Evolutionary conservation across 1,140 invertebrate species (phyloP).

Genomic region (Prorops nasuta): DNA sequence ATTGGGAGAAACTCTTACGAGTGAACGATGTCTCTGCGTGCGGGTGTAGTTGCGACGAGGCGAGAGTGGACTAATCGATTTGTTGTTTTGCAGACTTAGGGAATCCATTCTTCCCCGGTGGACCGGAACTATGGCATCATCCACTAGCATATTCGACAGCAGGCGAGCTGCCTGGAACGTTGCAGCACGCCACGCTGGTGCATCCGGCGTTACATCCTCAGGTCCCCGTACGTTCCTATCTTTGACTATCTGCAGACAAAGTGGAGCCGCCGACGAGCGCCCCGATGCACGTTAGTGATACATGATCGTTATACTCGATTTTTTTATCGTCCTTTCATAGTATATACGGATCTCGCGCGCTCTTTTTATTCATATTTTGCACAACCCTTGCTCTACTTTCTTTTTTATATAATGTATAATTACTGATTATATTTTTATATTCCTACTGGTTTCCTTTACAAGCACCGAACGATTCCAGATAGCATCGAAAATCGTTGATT

Average conservation of each 20-base stretch:
- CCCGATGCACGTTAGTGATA: slow-evolving; percentile 58
- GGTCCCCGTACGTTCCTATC: slow-evolving; percentile 93
- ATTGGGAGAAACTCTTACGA: too few relatives aligned
- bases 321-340: slow-evolving; percentile 10
- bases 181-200: slow-evolving; percentile 86
- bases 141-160: slow-evolving; percentile 81
- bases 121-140: slow-evolving; percentile 91
- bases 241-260: slow-evolving; percentile 94
- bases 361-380: not conserved
- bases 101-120: slow-evolving; percentile 89
- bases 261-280: slow-evolving; percentile 61
- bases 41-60: too few relatives aligned
- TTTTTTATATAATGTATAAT: slow-evolving; percentile 1
- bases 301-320: slow-evolving; percentile 40
- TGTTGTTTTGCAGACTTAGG: slow-evolving; percentile 76
- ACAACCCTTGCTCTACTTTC: too few relatives aligned
- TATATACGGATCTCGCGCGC: too few relatives aligned
- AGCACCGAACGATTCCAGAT: too few relatives aligned
- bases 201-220: slow-evolving; percentile 95
- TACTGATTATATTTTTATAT: too few relatives aligned
- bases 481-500: too few relatives aligned
- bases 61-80: too few relatives aligned
- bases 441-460: too few relatives aligned
- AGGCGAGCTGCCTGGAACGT: slow-evolving; percentile 76
- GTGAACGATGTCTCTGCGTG: too few relatives aligned